A percentile compares a stretch with the other conserved stretches of the same genome.
Evolutionary conservation across 1,140 invertebrate genomes (phyloP).

Genomic region (Archegozetes longisetosus): DNA sequence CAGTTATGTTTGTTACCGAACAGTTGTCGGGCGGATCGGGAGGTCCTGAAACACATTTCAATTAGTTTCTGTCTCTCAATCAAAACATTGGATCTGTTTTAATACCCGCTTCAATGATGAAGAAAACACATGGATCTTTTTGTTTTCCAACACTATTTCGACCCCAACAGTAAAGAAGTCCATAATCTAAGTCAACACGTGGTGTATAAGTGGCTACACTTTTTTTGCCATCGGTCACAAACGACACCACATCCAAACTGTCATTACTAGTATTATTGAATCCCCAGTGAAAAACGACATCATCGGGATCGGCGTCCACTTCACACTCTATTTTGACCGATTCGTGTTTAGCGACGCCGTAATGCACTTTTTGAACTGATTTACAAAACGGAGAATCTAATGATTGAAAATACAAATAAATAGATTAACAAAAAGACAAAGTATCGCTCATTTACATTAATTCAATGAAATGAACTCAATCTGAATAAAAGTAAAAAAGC

Average conservation of each 20-base stretch:
- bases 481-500: too few species aligned
- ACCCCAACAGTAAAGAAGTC: constrained; percentile 68
- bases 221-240: constrained; percentile 9
- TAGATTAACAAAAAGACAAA: neutral
- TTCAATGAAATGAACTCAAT: too few species aligned
- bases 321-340: constrained; percentile 24
- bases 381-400: constrained; percentile 25
- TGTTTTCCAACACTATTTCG: constrained; percentile 63
- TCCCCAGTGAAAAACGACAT: constrained; percentile 10
- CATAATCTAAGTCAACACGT: constrained; percentile 47
- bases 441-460: neutral
- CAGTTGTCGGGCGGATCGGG: constrained; percentile 24
- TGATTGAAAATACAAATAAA: neutral
- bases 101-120: constrained; percentile 58
- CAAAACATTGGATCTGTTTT: neutral
- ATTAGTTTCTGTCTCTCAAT: too few species aligned
- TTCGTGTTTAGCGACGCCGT: constrained; percentile 23
- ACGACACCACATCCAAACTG: neutral
- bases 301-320: constrained; percentile 23
- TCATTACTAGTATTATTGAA: constrained; percentile 6
- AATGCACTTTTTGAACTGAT: constrained; percentile 16
- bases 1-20: constrained; percentile 13
- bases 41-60: constrained; percentile 21
- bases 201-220: constrained; percentile 35
- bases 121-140: constrained; percentile 57